Evolutionary conservation across 1,140 invertebrate genomes (phyloP).

Genomic region (Centruroides vittatus): DNA sequence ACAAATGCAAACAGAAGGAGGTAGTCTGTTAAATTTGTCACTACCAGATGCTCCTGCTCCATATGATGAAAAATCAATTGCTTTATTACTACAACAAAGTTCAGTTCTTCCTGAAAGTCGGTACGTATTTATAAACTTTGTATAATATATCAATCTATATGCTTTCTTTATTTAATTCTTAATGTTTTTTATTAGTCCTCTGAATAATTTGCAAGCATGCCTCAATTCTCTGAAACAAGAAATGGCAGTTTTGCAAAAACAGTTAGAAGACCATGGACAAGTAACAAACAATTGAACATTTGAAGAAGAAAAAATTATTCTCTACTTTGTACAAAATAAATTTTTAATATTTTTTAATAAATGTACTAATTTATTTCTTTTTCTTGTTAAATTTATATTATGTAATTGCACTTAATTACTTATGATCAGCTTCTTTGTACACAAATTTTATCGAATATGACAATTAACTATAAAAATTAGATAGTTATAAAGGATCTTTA

Average conservation of each 20-base stretch:
- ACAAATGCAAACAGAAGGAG: background rate
- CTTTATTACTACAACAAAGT: conserved; percentile 13
- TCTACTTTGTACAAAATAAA: too few species aligned
- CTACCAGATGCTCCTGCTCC: conserved; percentile 17
- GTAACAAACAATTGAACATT: too few species aligned
- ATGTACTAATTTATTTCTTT: too few species aligned
- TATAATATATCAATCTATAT: too few species aligned
- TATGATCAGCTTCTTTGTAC: too few species aligned
- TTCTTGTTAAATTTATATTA: too few species aligned
- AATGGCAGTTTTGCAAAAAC: conserved; percentile 27
- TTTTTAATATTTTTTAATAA: too few species aligned
- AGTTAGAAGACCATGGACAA: conserved; percentile 18
- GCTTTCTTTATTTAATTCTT: background rate
- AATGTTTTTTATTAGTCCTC: conserved; percentile 23
- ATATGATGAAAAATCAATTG: conserved; percentile 19
- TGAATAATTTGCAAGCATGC: conserved; percentile 30
- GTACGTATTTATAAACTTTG: background rate
- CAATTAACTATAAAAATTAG: too few species aligned
- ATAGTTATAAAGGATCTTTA: too few species aligned
- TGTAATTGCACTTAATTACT: too few species aligned
- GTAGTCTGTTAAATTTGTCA: conserved; percentile 12
- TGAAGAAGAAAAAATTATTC: too few species aligned
- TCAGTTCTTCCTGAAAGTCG: conserved; percentile 8
- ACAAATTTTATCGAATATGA: too few species aligned
- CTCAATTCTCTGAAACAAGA: conserved; percentile 27